Evolutionary conservation across 2,888 invertebrate genomes (phyloP).

Genomic region (Gandaritis pyraliata): DNA sequence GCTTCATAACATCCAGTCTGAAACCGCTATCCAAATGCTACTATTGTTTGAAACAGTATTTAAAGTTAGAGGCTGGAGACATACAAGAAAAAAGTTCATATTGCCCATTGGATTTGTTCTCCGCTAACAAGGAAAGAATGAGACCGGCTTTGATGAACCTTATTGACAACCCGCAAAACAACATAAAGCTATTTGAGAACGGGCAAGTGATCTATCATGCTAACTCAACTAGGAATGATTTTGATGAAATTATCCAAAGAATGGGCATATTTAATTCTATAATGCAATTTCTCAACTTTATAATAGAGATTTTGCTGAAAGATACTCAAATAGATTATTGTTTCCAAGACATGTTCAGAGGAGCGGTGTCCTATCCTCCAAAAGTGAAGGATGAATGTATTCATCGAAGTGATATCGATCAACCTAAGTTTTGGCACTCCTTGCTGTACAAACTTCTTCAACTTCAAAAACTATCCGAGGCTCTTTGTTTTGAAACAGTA

Average conservation of each 20-base stretch:
- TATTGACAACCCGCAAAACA: slow-evolving; percentile 86
- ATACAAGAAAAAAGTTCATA: slow-evolving; percentile 84
- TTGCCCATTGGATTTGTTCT: slow-evolving; percentile 89
- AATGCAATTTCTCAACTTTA: slow-evolving; percentile 62
- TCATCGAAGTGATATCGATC: slow-evolving; percentile 7
- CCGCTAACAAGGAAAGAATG: slow-evolving; percentile 84
- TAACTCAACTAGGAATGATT: slow-evolving; percentile 43
- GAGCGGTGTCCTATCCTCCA: slow-evolving; percentile 7
- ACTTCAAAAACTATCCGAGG: slow-evolving; percentile 64
- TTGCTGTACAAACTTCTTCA: slow-evolving; percentile 60
- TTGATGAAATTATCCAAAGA: slow-evolving; percentile 50
- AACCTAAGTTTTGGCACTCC: slow-evolving; percentile 34
- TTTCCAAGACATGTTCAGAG: slow-evolving; percentile 17
- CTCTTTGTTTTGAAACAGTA: slow-evolving; percentile 34
- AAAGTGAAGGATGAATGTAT: slow-evolving; percentile 12
- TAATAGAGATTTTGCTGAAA: slow-evolving; percentile 60
- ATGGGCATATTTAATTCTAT: slow-evolving; percentile 51
- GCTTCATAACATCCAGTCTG: slow-evolving; percentile 76
- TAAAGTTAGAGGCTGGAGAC: slow-evolving; percentile 80
- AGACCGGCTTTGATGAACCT: slow-evolving; percentile 78
- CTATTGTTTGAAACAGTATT: slow-evolving; percentile 84
- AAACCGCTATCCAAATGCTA: slow-evolving; percentile 75
- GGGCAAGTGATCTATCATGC: slow-evolving; percentile 62
- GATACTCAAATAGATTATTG: slow-evolving; percentile 30
- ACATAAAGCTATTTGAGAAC: slow-evolving; percentile 85